Conservation (phyloP, 2,113 vertebrate species). For the Tachysurus vachellii region DNA sequence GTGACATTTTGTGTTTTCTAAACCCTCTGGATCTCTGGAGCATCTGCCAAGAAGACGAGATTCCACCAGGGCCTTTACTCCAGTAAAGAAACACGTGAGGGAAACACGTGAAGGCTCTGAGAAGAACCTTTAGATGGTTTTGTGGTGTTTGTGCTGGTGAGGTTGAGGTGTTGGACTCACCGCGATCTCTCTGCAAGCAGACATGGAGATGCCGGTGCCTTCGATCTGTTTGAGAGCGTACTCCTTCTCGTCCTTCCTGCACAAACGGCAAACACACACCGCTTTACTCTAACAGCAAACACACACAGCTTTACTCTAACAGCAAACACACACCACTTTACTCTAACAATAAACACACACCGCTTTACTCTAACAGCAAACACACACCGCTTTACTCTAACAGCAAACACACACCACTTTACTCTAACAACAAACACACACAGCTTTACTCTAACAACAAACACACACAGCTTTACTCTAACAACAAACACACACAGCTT, state of each 20-base stretch:
- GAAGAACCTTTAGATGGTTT: background rate
- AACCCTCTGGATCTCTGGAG: background rate
- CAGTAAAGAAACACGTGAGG: background rate
- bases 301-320: too few relatives aligned
- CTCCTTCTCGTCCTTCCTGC: conserved; percentile 98
- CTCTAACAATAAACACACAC: too few relatives aligned
- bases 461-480: too few relatives aligned
- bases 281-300: background rate
- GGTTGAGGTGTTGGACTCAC: conserved; percentile 78
- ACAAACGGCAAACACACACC: conserved; percentile 54
- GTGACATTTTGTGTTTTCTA: background rate
- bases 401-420: too few relatives aligned
- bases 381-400: too few relatives aligned
- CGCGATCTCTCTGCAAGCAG: conserved; percentile 98
- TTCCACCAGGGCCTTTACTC: background rate
- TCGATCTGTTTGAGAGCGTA: conserved; percentile 99
- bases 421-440: too few relatives aligned
- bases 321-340: too few relatives aligned
- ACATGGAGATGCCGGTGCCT: conserved; percentile 99
- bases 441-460: too few relatives aligned
- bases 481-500: too few relatives aligned
- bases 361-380: too few relatives aligned
- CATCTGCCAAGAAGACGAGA: background rate
- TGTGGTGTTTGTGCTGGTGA: background rate
- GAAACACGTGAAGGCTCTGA: background rate